Evolutionary conservation across 2,797 vertebrate species (phyloP).

Genomic region (Loris lydekkerianus): DNA sequence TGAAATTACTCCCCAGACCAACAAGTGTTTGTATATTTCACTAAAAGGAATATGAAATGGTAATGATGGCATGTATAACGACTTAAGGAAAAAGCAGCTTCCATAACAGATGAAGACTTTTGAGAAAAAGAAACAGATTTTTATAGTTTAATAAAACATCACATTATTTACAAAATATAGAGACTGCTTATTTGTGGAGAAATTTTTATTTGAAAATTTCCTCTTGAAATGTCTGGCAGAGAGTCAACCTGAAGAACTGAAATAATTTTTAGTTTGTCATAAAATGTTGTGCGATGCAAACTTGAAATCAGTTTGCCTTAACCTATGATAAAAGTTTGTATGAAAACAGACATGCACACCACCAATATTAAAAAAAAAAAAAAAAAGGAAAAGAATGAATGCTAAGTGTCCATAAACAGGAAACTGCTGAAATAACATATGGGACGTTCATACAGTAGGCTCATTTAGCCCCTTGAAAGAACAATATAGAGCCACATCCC

Average conservation of each 20-base stretch:
- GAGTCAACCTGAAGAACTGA: not conserved
- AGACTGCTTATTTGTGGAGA: not conserved
- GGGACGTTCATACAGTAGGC: not conserved
- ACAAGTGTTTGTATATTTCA: not conserved
- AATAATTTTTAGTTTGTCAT: not conserved
- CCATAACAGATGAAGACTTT: not conserved
- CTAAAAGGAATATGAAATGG: conserved; percentile 41
- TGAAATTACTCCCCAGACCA: conserved; percentile 12
- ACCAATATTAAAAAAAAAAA: conserved; percentile 11
- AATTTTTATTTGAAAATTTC: not conserved
- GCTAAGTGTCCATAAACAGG: not conserved
- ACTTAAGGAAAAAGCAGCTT: conserved; percentile 13
- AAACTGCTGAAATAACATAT: not conserved
- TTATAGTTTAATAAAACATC: conserved; percentile 36
- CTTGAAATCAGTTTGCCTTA: conserved; percentile 16
- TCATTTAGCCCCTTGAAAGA: conserved; percentile 13
- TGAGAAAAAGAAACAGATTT: conserved; percentile 1
- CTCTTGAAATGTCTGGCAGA: not conserved
- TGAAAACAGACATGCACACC: not conserved
- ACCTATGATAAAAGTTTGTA: not conserved
- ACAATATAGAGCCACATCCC: not conserved
- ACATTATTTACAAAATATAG: conserved; percentile 6
- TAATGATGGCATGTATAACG: not conserved
- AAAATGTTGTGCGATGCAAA: conserved; percentile 42
- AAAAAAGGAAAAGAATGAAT: not conserved